Base-by-base conservation (phyloP, 2,797 vertebrate species). In the Botia kubotai region DNA sequence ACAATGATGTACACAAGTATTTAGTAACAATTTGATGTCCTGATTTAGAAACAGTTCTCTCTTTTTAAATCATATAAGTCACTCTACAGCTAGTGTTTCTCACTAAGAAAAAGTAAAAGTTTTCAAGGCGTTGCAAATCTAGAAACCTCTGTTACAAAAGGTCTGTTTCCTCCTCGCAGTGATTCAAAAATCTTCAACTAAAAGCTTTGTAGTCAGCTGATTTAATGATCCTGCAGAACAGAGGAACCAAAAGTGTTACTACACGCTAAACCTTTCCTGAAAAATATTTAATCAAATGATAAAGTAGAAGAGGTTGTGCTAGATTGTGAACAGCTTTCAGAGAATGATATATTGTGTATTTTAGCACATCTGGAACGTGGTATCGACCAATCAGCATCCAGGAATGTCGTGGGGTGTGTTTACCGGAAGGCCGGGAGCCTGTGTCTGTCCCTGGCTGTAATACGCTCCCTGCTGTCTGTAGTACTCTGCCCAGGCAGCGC, bases 41-140 rank as follows among this genome's bases (percentile, higher is more conserved):
- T 94, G 93, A 97, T 97, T 97, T 97, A 97, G 96, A 97, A 97
- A 97, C 96, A 93, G 93, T 93, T 93, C 91, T 89, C 36, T 39
- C 43, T 81, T 87, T 84, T 85, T 85, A 71, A 88, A 93, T 96
- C 93, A 95, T 96, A 95, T 89, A 94, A 95, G 95, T 97, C 96
- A 96, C 95, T 96, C 96, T 98, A 97, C 96, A 95, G 92, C 97
- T 98, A 98, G 97, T 98, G 97, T 99, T 97, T 96, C 96, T 94
- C 93, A 92, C 94, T 93, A 94, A 97, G 95, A 96, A 96, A 93
- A 94, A 95, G 93, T 96, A 91, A 92, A 94, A 95, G 94, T 97
- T 96, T 96, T 98, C 97, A 95, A 97, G 97, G 96, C 89, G 95
- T 94, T 95, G 95, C 94, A 95, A 97, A 96, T 97, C 96, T 97